Conservation (phyloP, 2,797 vertebrate species). For the Babyrousa celebensis region DNA sequence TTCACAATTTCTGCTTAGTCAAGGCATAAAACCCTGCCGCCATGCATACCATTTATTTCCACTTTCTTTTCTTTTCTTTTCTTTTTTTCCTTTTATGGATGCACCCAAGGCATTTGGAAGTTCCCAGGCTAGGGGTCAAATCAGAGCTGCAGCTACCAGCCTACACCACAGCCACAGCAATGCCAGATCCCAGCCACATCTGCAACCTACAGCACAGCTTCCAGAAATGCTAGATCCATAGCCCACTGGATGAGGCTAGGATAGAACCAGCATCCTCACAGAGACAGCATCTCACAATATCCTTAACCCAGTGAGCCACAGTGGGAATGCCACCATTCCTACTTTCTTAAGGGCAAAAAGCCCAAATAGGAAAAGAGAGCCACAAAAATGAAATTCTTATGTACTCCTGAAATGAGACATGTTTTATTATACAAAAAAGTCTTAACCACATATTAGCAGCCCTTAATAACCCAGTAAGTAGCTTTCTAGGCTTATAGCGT, state of each 20-base stretch:
- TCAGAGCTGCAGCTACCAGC: too few relatives aligned
- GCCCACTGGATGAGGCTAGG: too few relatives aligned
- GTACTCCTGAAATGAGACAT: constrained; percentile 27
- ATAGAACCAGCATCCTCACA: too few relatives aligned
- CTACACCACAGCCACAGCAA: too few relatives aligned
- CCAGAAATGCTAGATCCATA: too few relatives aligned
- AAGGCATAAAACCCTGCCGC: neutral
- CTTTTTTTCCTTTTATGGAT: too few relatives aligned
- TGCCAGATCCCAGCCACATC: too few relatives aligned
- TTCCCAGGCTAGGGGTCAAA: too few relatives aligned
- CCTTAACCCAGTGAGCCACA: too few relatives aligned
- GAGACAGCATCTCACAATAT: too few relatives aligned
- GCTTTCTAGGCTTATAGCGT: neutral
- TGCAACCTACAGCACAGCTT: too few relatives aligned
- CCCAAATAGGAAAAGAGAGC: neutral
- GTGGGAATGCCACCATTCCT: neutral
- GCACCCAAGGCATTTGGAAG: too few relatives aligned
- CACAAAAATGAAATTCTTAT: neutral
- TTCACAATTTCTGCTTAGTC: neutral
- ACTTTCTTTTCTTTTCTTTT: constrained; percentile 26
- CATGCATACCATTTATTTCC: neutral
- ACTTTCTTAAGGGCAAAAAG: neutral
- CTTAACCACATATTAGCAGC: neutral
- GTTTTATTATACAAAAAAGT: neutral
- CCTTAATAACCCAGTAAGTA: neutral